These are phyloP conservation scores for Syrphus vitripennis DNA, from an alignment of 2,888 invertebrate genomes.

Conservation along the genomic window DNA sequence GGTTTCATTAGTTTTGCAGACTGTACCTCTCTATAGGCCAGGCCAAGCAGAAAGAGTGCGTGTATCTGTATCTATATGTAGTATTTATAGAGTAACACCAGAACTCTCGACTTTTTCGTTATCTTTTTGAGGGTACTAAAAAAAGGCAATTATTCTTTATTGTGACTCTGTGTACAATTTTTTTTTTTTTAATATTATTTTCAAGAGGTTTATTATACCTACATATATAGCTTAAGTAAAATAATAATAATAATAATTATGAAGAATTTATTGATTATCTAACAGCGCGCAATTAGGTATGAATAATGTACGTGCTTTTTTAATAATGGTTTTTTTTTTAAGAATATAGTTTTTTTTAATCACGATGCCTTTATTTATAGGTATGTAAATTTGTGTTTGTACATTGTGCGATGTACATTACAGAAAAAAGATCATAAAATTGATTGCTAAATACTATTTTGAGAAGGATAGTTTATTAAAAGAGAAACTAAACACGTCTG, in stretches of 20 bases:
- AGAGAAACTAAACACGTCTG: not conserved
- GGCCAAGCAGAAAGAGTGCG: slow-evolving; percentile 29
- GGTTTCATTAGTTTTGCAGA: slow-evolving; percentile 47
- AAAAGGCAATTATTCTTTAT: slow-evolving; percentile 27
- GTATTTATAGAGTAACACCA: slow-evolving; percentile 54
- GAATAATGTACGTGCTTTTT: not conserved
- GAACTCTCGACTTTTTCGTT: slow-evolving; percentile 48
- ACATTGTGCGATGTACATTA: too few relatives aligned
- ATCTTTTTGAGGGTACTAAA: slow-evolving; percentile 25
- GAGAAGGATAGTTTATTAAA: not conserved
- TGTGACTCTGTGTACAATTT: not conserved
- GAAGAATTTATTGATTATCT: not conserved
- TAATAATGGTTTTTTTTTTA: not conserved
- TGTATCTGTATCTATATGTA: not conserved
- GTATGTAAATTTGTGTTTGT: too few relatives aligned
- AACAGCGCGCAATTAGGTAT: not conserved
- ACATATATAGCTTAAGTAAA: not conserved
- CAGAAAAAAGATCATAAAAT: not conserved
- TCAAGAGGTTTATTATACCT: not conserved
- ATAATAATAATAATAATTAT: not conserved
- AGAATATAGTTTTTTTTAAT: too few relatives aligned
- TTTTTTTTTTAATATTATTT: not conserved
- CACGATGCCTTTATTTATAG: too few relatives aligned
- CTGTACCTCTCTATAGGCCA: slow-evolving; percentile 63
- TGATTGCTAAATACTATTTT: not conserved